Conservation (phyloP, 2,797 vertebrate genomes). For the Tamandua tetradactyla region DNA sequence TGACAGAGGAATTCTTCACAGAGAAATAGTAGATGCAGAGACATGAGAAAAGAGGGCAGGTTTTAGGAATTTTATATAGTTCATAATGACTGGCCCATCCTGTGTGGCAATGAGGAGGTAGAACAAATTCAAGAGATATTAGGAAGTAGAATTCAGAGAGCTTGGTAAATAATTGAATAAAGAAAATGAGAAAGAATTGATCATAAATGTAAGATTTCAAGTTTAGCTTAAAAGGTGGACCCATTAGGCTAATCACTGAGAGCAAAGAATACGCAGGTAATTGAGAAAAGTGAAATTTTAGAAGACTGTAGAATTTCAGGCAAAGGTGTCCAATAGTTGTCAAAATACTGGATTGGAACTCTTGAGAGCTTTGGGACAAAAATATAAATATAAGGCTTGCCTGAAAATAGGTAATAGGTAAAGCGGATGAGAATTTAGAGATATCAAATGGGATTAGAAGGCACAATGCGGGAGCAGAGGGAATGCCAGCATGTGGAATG, state of each 20-base stretch:
- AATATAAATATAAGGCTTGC: not conserved
- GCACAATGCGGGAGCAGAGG: not conserved
- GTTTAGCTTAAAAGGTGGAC: not conserved
- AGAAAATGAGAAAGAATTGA: not conserved
- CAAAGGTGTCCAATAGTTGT: not conserved
- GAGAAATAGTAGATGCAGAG: not conserved
- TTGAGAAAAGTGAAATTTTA: not conserved
- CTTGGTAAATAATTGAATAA: not conserved
- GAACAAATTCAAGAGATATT: not conserved
- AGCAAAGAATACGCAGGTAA: not conserved
- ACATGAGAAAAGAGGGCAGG: not conserved
- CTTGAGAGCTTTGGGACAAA: not conserved
- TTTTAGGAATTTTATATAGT: not conserved
- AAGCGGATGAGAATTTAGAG: not conserved
- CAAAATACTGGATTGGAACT: not conserved
- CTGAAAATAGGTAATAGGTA: not conserved
- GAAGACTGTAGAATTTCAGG: not conserved
- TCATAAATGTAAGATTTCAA: not conserved
- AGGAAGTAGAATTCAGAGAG: not conserved
- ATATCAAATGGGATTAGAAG: not conserved
- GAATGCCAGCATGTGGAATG: not conserved
- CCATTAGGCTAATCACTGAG: not conserved
- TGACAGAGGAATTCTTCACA: not conserved
- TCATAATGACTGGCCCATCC: not conserved
- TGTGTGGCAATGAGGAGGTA: not conserved